Evolutionary conservation across 1,140 invertebrate genomes (phyloP), one percentile per base, ranked within the genome.

Genomic region (Zaprionus lachaisei): DNA sequence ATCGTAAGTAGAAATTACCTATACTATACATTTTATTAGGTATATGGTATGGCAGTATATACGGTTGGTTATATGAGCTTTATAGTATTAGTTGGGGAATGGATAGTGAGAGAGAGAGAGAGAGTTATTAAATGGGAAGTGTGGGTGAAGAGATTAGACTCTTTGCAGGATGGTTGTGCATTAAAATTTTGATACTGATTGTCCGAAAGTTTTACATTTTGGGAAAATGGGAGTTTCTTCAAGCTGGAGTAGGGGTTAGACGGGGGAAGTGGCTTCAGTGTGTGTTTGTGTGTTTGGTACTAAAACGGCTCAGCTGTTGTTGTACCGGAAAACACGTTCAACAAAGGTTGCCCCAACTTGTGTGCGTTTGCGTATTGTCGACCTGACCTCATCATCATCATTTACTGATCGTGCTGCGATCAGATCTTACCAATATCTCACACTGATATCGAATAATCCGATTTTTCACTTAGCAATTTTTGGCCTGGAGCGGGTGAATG

Each of bases 391-490:
- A 83, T 80, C 72, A 79, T 60, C 55, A 17, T 44, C 41, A 47
- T 14, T n/a, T 12, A 22, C 24, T 83, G 81, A 82, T 83, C 84
- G 72, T 78, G 80, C 38, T 69, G 57, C 56, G 85, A 84, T 89
- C 84, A 87, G 84, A 87, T 87, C 84, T 87, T 87, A 72, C 85
- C 85, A 90, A 90, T 89, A 80, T 91, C 81, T 92, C 91, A 92
- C 83, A 92, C 91, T 26, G 91, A 92, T 92, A 92, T 92, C 70
- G 91, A 92, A 68, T 92, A 92, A 91, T 92, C 91, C 72, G 91
- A 92, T 86, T 92, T 92, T 22, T 92, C 87, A 64, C 81, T 92
- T 61, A 91, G 77, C 80, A 92, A 79, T 90, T 92, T 92, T 51
- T 92, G 91, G 77, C 83, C 83, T 75, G 91, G 86, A 77, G 91